Base-by-base conservation (phyloP, 1,140 invertebrate genomes). In the Saccostrea cuccullata region DNA sequence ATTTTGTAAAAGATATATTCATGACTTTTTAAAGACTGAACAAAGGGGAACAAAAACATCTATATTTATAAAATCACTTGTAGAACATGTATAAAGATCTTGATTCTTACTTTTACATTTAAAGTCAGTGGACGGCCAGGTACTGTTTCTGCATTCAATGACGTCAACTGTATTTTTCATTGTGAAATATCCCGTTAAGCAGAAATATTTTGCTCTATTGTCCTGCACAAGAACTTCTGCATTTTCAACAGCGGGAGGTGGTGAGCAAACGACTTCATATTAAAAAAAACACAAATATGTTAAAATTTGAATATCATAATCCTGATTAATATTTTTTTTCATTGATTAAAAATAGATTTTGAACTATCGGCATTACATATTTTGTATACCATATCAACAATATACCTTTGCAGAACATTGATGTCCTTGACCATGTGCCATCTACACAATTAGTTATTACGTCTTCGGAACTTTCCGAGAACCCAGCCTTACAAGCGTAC, bases 331-430 rank as follows among this genome's bases (percentile, higher is more conserved):
- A 36, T 36, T 36, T 36, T 36, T 36, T 36, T 36, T 36, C 30
- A 36, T 36, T 36, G 30, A 36, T 36, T 36, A 36, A 36, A 36
- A 2, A 36, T 36, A 36, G 30, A 36, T 36, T 36, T 36, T 36
- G 30, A 36, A 36, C 30, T 0, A 36, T 36, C 30, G 30, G 30
- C 30, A 36, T 36, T 36, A 36, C 30, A 36, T 36, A 36, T 36
- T 36, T 36, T 36, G 30, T 36, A 36, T 36, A 36, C 30, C 30
- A 47, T 47, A 47, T 47, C 47, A 47, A 47, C 47, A 47, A 64
- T 64, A 20, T 77, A 77, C 70, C 70, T 36, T 77, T 77, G 15
- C 70, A 77, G 70, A 30, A 30, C 70, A 77, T 77, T 26, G 23
- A 15, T 15, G 70, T 30, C 13, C 13, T 30, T 15, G 70, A 77